phyloP scores from a whole-genome alignment of 2,113 vertebrate species.

The Nothobranchius furzeri region DNA sequence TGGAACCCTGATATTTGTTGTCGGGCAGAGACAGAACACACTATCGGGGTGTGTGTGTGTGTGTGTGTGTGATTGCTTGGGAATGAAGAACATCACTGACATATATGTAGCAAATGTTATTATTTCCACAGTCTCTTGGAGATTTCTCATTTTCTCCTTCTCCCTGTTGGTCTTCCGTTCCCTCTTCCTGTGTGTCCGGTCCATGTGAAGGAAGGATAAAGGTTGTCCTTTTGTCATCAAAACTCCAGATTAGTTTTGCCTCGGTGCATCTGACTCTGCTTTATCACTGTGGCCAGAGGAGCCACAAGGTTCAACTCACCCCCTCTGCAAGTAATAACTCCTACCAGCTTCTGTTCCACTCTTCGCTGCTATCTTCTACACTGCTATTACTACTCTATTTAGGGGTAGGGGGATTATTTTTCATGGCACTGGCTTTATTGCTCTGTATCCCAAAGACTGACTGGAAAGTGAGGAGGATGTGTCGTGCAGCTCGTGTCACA shows the following conservation, averaged over 20 bases:
- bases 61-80: slow-evolving; percentile 33
- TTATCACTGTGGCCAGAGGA: slow-evolving; percentile 74
- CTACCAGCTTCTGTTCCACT: slow-evolving; percentile 61
- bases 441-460: slow-evolving; percentile 48
- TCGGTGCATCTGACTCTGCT: slow-evolving; percentile 74
- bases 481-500: slow-evolving; percentile 57
- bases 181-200: slow-evolving; percentile 47
- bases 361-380: slow-evolving; percentile 56
- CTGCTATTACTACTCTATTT: slow-evolving; percentile 63
- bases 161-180: slow-evolving; percentile 51
- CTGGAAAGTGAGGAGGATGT: slow-evolving; percentile 46
- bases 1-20: slow-evolving; percentile 61
- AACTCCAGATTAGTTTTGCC: slow-evolving; percentile 80
- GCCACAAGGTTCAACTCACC: slow-evolving; percentile 69
- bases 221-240: slow-evolving; percentile 79
- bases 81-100: slow-evolving; percentile 66
- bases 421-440: slow-evolving; percentile 58
- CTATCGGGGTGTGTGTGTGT: slow-evolving; percentile 13
- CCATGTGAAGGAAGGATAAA: slow-evolving; percentile 71
- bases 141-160: slow-evolving; percentile 65
- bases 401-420: slow-evolving; percentile 55
- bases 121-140: slow-evolving; percentile 55
- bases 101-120: slow-evolving; percentile 71
- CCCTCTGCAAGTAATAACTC: slow-evolving; percentile 72
- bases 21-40: slow-evolving; percentile 59